These are phyloP conservation scores for Gobiocypris rarus DNA, from an alignment of 2,113 vertebrate species.

Conservation along the genomic window DNA sequence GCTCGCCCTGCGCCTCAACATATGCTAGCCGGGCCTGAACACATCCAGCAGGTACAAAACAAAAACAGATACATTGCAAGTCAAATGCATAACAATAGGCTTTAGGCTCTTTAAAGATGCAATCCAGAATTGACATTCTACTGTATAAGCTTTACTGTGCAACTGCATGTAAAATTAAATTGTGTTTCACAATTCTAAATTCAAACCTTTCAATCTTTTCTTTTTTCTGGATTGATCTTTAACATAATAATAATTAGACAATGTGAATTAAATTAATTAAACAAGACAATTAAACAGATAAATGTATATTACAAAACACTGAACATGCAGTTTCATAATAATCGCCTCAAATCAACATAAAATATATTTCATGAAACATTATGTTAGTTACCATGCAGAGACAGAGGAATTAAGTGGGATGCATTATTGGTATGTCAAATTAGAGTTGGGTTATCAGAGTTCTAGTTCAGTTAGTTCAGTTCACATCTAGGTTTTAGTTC, in stretches of 20 bases:
- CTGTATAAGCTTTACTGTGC: not conserved
- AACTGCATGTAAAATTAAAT: not conserved
- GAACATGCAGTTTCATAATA: slow-evolving; percentile 9
- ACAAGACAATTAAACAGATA: not conserved
- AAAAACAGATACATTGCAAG: not conserved
- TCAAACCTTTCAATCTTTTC: not conserved
- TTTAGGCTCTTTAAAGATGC: not conserved
- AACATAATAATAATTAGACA: slow-evolving; percentile 1
- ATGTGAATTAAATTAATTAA: not conserved
- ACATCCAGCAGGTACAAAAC: slow-evolving; percentile 2
- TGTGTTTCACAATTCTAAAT: not conserved
- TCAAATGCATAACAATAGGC: not conserved
- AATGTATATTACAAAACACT: not conserved
- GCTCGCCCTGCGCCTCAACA: slow-evolving; percentile 80
- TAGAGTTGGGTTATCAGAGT: slow-evolving; percentile 10
- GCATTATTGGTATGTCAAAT: not conserved
- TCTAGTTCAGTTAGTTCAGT: not conserved
- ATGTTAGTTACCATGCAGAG: slow-evolving; percentile 12
- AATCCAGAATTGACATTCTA: slow-evolving; percentile 20
- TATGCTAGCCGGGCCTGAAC: slow-evolving; percentile 76
- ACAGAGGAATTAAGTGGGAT: not conserved
- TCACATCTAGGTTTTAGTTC: not conserved
- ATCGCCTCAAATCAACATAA: not conserved
- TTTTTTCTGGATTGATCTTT: slow-evolving; percentile 17
- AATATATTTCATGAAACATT: not conserved